phyloP scores from a whole-genome alignment of 2,113 vertebrate genomes.

The Notarius quadriscutis region DNA sequence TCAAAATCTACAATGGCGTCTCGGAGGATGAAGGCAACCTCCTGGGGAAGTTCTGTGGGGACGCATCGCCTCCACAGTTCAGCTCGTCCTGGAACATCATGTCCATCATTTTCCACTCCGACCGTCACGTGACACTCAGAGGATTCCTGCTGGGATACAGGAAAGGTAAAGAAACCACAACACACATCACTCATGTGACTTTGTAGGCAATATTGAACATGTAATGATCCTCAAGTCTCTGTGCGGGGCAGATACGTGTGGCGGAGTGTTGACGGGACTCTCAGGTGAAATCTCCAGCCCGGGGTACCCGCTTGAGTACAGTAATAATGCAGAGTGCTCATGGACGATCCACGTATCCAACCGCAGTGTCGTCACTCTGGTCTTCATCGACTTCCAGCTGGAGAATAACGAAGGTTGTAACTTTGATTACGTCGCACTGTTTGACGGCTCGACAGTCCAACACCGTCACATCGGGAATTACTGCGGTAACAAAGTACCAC shows the following conservation, averaged over 20 bases:
- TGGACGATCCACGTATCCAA: conserved; percentile 84
- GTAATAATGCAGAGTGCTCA: conserved; percentile 86
- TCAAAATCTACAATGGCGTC: conserved; percentile 93
- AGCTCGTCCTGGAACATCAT: conserved; percentile 95
- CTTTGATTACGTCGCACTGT: conserved; percentile 90
- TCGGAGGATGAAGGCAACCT: conserved; percentile 86
- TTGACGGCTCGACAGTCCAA: conserved; percentile 77
- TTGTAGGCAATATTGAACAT: background rate
- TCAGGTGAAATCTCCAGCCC: conserved; percentile 93
- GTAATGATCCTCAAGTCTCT: background rate
- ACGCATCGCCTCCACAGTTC: conserved; percentile 81
- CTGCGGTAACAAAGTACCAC: conserved; percentile 80
- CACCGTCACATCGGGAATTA: conserved; percentile 77
- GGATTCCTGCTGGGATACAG: conserved; percentile 87
- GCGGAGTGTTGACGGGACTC: conserved; percentile 86
- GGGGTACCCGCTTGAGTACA: conserved; percentile 89
- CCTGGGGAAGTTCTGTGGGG: conserved; percentile 90
- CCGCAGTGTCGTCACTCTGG: conserved; percentile 75
- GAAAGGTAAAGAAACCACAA: conserved; percentile 79
- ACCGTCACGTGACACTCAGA: conserved; percentile 86
- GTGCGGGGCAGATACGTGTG: conserved; percentile 80
- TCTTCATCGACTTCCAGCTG: conserved; percentile 91
- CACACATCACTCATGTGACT: background rate
- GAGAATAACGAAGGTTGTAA: conserved; percentile 87
- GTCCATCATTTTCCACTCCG: conserved; percentile 89